Base-by-base conservation (phyloP, 92 coral and sea anemone genomes). In the Palythoa grandis region DNA sequence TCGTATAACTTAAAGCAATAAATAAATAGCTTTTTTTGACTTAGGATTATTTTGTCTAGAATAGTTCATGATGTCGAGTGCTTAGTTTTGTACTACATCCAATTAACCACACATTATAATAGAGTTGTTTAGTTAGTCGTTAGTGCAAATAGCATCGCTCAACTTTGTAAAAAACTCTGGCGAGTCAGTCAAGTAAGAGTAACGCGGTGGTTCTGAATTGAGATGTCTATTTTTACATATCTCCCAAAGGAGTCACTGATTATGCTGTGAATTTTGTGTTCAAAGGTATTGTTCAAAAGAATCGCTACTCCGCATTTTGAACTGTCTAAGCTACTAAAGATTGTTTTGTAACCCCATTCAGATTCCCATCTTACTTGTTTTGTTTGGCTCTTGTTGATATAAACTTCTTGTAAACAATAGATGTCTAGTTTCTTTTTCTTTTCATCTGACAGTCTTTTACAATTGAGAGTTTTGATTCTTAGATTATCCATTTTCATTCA, bases 311-410 rank as follows among this genome's bases (percentile, higher is more conserved):
- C 78, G 29, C 78, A 74, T 74, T 74, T 74, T 43, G 78, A 74
- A 12, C 38, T 47, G 23, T 43, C 38, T 22, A 74, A 74, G 17
- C 78, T 48, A 14, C 61, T 74, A 47, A 74, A 74, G 13, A 74
- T 38, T 47, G 78, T 52, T 4, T 74, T 74, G 57, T 47, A 74
- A 10, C 78, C 78, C 77, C 77, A 73, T n/a, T 73, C 23, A n/a
- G 56, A 73, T 73, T 72, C 77, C 77, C 56, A 73, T 43, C 22
- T 39, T 0, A 4, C 54, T 35, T 73, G 77, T 73, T 73, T 56
- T 15, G 24, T 43, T 73, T 43, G 20, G 57, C 56, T 39, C 9
- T 73, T 73, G 12, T 52, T 50, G 17, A 76, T 76, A 76, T 76
- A 65, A 22, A 25, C 65, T 76, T 76, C 79, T 76, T 76, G 79